These are phyloP conservation scores for Gallinago media DNA, from an alignment of 2,113 vertebrate genomes.

Conservation along the genomic window DNA sequence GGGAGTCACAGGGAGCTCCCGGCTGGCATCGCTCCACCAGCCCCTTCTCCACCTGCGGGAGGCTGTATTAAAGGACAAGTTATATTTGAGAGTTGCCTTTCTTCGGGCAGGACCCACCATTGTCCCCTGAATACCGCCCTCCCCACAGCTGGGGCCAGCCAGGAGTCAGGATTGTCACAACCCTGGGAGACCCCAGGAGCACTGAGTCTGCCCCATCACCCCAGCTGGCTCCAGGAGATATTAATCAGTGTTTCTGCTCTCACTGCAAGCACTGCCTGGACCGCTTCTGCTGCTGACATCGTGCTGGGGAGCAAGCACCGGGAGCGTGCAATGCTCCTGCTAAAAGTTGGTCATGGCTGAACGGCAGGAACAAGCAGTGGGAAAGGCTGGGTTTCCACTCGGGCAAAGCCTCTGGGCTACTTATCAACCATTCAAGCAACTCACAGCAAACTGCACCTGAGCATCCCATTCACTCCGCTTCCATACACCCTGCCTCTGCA, in stretches of 20 bases:
- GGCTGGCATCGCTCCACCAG: neutral
- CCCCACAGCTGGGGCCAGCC: accelerated
- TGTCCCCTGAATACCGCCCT: neutral
- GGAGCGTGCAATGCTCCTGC: accelerated
- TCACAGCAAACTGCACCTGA: neutral
- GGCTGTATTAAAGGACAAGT: neutral
- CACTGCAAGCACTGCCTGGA: accelerated
- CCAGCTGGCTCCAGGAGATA: neutral
- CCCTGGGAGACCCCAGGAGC: accelerated
- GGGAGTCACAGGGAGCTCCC: neutral
- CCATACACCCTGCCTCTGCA: accelerated
- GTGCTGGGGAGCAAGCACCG: accelerated
- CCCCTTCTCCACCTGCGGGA: accelerated
- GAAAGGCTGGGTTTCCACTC: accelerated
- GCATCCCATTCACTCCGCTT: neutral
- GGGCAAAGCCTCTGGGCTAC: neutral
- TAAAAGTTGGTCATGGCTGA: neutral
- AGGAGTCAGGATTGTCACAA: neutral
- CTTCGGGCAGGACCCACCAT: accelerated
- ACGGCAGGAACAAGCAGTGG: neutral
- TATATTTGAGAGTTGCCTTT: neutral
- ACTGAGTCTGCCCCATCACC: neutral
- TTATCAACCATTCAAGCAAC: neutral
- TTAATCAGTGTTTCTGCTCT: neutral
- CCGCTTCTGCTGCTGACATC: neutral